These are phyloP conservation scores for Stictocephala bisonia DNA, from an alignment of 2,888 invertebrate genomes.

Conservation along the genomic window DNA sequence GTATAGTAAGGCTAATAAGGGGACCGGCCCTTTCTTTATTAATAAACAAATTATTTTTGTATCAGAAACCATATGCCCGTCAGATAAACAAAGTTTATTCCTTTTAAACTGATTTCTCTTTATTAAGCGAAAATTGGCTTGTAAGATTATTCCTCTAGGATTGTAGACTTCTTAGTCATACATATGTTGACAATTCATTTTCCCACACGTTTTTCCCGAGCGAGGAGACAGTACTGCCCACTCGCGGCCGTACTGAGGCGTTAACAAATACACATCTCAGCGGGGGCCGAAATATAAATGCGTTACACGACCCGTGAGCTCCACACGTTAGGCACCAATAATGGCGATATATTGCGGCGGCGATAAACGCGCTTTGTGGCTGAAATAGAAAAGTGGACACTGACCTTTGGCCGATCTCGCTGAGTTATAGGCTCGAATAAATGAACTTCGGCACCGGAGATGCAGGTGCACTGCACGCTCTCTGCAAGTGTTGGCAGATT, in stretches of 20 bases:
- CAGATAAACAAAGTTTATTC: too few relatives aligned
- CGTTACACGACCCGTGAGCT: conserved; percentile 32
- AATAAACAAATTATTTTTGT: too few relatives aligned
- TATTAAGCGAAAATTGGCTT: too few relatives aligned
- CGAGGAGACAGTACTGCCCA: too few relatives aligned
- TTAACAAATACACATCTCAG: conserved; percentile 39
- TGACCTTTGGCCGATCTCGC: neutral
- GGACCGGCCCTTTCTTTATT: too few relatives aligned
- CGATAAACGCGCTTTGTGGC: conserved; percentile 34
- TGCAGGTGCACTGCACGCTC: neutral
- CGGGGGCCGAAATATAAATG: conserved; percentile 41
- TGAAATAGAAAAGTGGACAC: conserved; percentile 38
- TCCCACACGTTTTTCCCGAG: too few relatives aligned
- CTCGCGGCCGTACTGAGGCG: conserved; percentile 7
- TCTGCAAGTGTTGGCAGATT: neutral
- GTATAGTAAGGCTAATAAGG: too few relatives aligned
- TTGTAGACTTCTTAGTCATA: too few relatives aligned
- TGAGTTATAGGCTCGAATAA: neutral
- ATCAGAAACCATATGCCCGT: too few relatives aligned
- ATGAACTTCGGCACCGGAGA: neutral
- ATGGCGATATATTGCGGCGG: conserved; percentile 35
- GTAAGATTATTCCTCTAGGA: too few relatives aligned
- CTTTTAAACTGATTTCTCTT: too few relatives aligned
- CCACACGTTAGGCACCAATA: conserved; percentile 20
- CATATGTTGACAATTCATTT: too few relatives aligned